Evolutionary conservation across 2,888 invertebrate species (phyloP), one percentile per base, ranked within the genome.

Genomic region (Metalampra italica): DNA sequence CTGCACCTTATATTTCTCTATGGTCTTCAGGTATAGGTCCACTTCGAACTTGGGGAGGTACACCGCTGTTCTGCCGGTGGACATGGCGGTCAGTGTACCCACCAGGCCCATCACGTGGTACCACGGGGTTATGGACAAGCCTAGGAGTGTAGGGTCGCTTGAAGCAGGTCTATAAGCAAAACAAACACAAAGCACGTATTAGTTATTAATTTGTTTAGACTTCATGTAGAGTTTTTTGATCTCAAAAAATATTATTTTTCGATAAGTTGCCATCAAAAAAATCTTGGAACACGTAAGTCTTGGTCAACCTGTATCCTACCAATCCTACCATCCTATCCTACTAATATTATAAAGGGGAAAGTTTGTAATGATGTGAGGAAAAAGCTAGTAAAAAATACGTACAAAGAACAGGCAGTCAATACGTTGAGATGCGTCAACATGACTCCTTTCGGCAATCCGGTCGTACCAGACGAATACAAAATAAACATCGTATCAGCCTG

Each of bases 391-490:
- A 22, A 7, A 36, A 13, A 48, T 55, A 81, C 83, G 69, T 64
- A 82, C 82, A 71, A 9, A 34, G 46, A 52, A 58, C 71, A 62
- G 0, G 62, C 54, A 39, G 64, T 46, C 0, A 85, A 49, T 0
- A 76, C 56, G 57, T 81, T 85, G 0, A 71, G 47, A 56, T 87
- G 86, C 0, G 84, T 75, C 14, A 76, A 29, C 74, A 82, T 73
- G 0, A 86, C 87, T 2, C 85, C 87, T 55, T 87, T 87, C 0
- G 85, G 79, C 43, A 86, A 8, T 0, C 87, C 86, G 0, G 86
- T 86, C 0, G 87, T 87, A 0, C 87, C 87, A 1, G 86, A 87
- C 0, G 87, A 87, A 50, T 84, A 86, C 29, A 85, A 41, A 12
- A 87, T 67, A 9, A 81, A 62, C 8, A 71, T 36, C 0, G 72